Base-by-base conservation (phyloP, 2,113 vertebrate species). In the Atrichornis clamosus region DNA sequence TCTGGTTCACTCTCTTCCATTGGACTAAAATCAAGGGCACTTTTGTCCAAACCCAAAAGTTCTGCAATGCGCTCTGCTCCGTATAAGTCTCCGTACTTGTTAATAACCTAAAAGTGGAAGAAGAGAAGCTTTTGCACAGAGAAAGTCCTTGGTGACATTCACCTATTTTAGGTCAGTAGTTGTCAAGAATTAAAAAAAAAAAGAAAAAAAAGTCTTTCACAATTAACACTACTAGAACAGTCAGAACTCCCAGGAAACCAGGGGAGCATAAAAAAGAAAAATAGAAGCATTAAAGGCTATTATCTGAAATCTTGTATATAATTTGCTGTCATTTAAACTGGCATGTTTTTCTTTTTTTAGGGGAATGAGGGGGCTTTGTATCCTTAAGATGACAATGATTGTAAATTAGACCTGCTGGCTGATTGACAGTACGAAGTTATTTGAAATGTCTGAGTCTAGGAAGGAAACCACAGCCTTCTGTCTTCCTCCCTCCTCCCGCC, bases 21-120 rank as follows among this genome's bases (percentile, higher is more conserved):
- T 4, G 99, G 99, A 96, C 99, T 99, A 95, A 99, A 99, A 96
- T 99, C 99, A 63, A 99, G 98, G 58, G 99, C 98, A 33, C 98
- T 99, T 97, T 99, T 99, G 84, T 99, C 99, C 98, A 99, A 96
- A 46, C 99, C 99, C 95, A 99, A 84, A 85, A 99, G 98, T 97
- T 99, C 99, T 77, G 99, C 99, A 50, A 99, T 99, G 87, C 99
- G 98, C 94, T 99, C 99, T 22, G 98, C 99, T 96, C 99, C 99
- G 0, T 99, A 99, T 81, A 99, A 98, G 77, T 99, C 99, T 39
- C 99, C 99, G 0, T 99, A 99, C 90, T 99, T 99, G 97, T 99
- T 99, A 96, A 99, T 99, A 94, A 99, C 99, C 99, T 99, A 86
- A 46, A 93, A 69, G 69, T 47, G 53, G 67, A 95, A 79, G 86